A percentile compares a stretch with the other conserved stretches of the same genome.
Evolutionary conservation across 2,888 invertebrate species (phyloP).

Genomic region (Caenorhabditis sp.): DNA sequence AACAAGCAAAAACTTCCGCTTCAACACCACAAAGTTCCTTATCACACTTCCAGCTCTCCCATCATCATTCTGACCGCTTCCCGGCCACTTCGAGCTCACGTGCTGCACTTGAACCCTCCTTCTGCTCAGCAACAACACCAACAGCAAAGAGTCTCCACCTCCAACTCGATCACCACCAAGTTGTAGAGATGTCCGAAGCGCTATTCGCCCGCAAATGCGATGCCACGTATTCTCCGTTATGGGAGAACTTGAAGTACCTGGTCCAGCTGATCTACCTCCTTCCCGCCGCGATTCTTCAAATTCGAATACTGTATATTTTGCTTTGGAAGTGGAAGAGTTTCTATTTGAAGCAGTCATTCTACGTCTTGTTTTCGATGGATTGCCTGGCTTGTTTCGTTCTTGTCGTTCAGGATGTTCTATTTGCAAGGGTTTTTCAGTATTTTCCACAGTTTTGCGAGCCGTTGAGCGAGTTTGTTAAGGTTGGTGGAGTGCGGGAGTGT

Average conservation of each 20-base stretch:
- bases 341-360: conserved; percentile 59
- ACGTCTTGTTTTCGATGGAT: conserved; percentile 35
- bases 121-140: no score
- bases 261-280: conserved; percentile 43
- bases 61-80: conserved; percentile 19
- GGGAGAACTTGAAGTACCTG: conserved; percentile 52
- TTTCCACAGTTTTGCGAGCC: conserved; percentile 53
- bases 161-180: conserved; percentile 1
- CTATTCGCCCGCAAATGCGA: conserved; percentile 38
- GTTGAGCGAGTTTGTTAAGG: conserved; percentile 26
- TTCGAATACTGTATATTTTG: conserved; percentile 35
- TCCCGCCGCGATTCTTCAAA: conserved; percentile 36
- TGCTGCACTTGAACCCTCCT: background rate
- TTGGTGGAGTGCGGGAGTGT: no score
- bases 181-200: background rate
- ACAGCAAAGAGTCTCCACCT: conserved; percentile 25
- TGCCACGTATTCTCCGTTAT: background rate
- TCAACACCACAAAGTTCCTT: background rate
- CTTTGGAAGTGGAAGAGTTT: conserved; percentile 20
- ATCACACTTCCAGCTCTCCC: conserved; percentile 34
- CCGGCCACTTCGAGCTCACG: conserved; percentile 21
- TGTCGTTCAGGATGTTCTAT: conserved; percentile 28
- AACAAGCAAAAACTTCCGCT: background rate
- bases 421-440: conserved; percentile 54
- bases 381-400: conserved; percentile 41